Conservation (phyloP, 2,113 vertebrate species). For the Oreochromis aureus region DNA sequence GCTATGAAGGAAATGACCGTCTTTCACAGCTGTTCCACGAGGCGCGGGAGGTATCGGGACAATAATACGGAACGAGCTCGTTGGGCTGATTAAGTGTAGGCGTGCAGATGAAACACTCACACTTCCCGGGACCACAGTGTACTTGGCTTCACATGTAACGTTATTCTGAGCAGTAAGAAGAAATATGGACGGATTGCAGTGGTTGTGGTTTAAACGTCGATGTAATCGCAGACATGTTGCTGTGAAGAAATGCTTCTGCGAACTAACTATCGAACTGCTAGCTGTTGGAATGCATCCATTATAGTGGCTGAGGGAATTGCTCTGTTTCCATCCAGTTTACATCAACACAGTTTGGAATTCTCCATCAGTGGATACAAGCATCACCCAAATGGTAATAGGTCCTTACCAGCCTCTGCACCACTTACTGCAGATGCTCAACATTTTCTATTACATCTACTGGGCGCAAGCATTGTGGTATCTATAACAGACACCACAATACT, state of each 20-base stretch:
- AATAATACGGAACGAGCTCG: not conserved
- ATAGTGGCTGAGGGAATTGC: not conserved
- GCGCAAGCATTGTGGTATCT: not conserved
- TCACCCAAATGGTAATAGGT: not conserved
- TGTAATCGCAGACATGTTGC: not conserved
- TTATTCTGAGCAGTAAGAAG: not conserved
- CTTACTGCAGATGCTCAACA: not conserved
- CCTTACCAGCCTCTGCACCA: not conserved
- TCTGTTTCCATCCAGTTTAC: not conserved
- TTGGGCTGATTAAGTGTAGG: not conserved
- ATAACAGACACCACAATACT: not conserved
- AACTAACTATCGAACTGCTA: not conserved
- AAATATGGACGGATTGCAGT: fast-evolving
- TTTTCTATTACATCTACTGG: not conserved
- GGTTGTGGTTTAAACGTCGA: not conserved
- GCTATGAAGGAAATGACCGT: not conserved
- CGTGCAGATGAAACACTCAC: not conserved
- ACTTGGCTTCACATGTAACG: not conserved
- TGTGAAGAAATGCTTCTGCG: fast-evolving
- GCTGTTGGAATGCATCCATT: not conserved
- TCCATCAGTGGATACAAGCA: not conserved
- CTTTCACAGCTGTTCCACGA: not conserved
- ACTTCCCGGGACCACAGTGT: not conserved
- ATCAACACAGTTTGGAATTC: not conserved
- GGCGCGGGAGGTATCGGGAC: not conserved